A percentile compares a stretch with the other conserved stretches of the same genome.
Conservation (phyloP, 2,797 vertebrate species). For the Xiphophorus birchmanni region DNA sequence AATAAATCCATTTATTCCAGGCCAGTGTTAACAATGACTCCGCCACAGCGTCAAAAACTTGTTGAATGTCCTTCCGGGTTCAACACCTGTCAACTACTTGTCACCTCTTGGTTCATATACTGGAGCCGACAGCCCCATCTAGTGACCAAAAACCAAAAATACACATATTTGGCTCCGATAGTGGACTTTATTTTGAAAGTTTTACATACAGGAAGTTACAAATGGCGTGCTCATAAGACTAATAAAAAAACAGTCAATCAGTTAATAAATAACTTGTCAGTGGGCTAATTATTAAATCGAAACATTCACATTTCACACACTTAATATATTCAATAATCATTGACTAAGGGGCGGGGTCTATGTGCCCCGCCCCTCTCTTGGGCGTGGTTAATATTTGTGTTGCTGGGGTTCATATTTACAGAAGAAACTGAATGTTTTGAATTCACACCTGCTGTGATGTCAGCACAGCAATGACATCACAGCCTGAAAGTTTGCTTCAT, state of each 20-base stretch:
- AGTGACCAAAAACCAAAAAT: too few species aligned
- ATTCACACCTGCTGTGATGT: background rate
- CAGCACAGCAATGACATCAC: background rate
- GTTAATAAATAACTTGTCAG: conserved; percentile 37
- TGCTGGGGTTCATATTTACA: background rate
- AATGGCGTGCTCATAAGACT: conserved; percentile 42
- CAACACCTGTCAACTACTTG: too few species aligned
- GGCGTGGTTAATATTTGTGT: conserved; percentile 9
- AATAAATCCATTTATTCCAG: too few species aligned
- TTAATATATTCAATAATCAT: conserved; percentile 31
- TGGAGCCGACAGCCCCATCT: too few species aligned
- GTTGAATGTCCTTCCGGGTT: too few species aligned
- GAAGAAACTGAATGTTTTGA: too few species aligned
- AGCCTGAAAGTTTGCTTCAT: background rate
- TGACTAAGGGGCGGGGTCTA: background rate
- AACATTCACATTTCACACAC: conserved; percentile 60
- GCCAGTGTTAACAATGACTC: too few species aligned
- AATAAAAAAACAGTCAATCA: conserved; percentile 29
- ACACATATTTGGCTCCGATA: too few species aligned
- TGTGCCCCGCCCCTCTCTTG: background rate
- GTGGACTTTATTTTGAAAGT: conserved; percentile 66
- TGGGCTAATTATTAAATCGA: conserved; percentile 33
- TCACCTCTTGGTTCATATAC: too few species aligned
- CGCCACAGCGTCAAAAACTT: too few species aligned
- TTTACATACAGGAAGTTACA: conserved; percentile 63